A percentile compares a stretch with the other conserved stretches of the same genome.
Evolutionary conservation across 2,113 vertebrate species (phyloP).

Genomic region (Zosterops hypoxanthus): DNA sequence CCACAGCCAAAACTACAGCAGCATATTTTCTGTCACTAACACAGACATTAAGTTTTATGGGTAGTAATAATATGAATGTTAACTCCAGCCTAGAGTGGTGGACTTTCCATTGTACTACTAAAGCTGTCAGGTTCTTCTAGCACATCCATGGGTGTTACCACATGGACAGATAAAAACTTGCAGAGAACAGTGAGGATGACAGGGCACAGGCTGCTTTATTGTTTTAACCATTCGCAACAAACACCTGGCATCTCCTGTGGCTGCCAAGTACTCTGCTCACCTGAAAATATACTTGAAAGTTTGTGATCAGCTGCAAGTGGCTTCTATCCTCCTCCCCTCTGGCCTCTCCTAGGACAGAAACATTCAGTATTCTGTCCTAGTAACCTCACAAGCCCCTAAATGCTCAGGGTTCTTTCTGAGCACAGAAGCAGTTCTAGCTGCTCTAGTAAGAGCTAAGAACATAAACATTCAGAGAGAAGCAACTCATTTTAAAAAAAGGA

Average conservation of each 20-base stretch:
- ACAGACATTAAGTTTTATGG: neutral
- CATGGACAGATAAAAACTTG: neutral
- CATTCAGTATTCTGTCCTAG: neutral
- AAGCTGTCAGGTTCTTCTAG: neutral
- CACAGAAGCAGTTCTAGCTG: neutral
- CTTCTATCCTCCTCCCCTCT: neutral
- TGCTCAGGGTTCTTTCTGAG: neutral
- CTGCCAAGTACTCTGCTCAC: neutral
- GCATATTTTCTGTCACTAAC: neutral
- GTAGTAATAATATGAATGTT: neutral
- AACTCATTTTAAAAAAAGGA: neutral
- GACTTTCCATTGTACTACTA: neutral
- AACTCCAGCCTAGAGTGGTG: neutral
- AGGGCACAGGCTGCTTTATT: neutral
- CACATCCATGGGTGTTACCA: neutral
- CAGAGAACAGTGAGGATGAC: neutral
- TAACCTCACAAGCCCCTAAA: neutral
- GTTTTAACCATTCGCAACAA: neutral
- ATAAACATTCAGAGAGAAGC: neutral
- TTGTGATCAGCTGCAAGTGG: neutral
- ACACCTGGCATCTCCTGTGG: neutral
- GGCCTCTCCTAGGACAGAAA: neutral
- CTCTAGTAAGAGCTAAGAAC: neutral
- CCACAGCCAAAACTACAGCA: neutral
- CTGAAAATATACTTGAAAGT: neutral